phyloP scores from a whole-genome alignment of 2,888 invertebrate species.

The Agrochola lychnidis region DNA sequence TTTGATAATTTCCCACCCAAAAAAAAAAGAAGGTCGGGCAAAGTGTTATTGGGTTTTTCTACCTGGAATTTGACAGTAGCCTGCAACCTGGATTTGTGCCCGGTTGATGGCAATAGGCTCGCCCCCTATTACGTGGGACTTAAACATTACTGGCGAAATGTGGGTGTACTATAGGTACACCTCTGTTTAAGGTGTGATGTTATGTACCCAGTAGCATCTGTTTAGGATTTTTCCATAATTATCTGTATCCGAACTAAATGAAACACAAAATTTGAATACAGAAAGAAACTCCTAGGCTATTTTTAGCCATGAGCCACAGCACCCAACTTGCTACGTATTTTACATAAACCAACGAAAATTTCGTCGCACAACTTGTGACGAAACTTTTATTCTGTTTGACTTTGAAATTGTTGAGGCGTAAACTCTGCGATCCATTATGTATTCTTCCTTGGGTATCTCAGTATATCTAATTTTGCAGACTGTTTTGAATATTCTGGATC shows the following conservation, averaged over 20 bases:
- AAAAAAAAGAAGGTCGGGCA: no score
- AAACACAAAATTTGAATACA: conserved; percentile 2
- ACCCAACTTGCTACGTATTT: conserved; percentile 27
- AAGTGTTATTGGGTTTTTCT: no score
- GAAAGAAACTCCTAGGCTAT: background rate
- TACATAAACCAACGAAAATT: conserved; percentile 45
- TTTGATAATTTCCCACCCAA: no score
- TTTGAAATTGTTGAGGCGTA: conserved; percentile 42
- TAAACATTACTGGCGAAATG: no score
- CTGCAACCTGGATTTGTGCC: no score
- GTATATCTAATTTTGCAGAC: conserved; percentile 45
- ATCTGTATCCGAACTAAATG: background rate
- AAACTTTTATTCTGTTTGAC: conserved; percentile 57
- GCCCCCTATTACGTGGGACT: no score
- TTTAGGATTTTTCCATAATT: no score
- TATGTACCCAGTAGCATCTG: no score
- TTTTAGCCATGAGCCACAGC: conserved; percentile 19
- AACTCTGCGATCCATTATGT: conserved; percentile 36
- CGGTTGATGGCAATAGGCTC: no score
- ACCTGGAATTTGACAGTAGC: no score
- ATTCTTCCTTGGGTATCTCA: conserved; percentile 22
- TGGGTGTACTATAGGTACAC: no score
- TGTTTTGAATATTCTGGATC: conserved; percentile 33
- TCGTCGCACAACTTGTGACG: conserved; percentile 27
- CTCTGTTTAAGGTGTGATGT: no score